These are phyloP conservation scores for Rhyacophila brunnea DNA, from an alignment of 1,140 invertebrate genomes.

Conservation along the genomic window DNA sequence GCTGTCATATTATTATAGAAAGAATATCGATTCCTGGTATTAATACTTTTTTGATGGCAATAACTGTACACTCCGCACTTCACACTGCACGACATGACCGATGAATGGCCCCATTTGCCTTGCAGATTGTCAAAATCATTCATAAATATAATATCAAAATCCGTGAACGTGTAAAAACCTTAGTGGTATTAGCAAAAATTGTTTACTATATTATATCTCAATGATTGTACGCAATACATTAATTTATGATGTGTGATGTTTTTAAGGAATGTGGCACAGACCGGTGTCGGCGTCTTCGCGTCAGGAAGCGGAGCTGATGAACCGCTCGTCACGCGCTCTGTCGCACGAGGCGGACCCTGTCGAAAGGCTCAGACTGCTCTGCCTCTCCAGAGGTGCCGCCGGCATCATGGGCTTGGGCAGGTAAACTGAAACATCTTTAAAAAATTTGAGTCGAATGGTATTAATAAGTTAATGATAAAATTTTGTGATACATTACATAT, in stretches of 20 bases:
- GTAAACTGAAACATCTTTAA: constrained; percentile 48
- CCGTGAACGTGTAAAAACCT: not conserved
- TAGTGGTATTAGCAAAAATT: not conserved
- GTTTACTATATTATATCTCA: not conserved
- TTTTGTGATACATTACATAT: too few species aligned
- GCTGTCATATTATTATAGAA: too few species aligned
- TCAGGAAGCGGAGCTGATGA: constrained; percentile 79
- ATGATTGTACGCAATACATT: not conserved
- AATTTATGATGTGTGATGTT: too few species aligned
- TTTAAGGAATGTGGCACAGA: constrained; percentile 60
- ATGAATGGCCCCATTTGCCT: not conserved
- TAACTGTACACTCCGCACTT: too few species aligned
- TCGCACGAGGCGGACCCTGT: constrained; percentile 70
- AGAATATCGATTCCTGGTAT: too few species aligned
- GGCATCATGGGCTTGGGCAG: constrained; percentile 88
- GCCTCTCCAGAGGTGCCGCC: constrained; percentile 79
- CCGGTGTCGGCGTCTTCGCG: constrained; percentile 73
- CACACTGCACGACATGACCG: not conserved
- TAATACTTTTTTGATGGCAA: too few species aligned
- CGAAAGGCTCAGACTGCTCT: constrained; percentile 80
- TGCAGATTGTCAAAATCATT: not conserved
- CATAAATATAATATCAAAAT: not conserved
- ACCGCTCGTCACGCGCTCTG: constrained; percentile 65
- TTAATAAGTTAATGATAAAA: too few species aligned
- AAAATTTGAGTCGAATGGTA: too few species aligned